Conservation (phyloP, 2,888 invertebrate genomes). For the Anorthoa munda region DNA sequence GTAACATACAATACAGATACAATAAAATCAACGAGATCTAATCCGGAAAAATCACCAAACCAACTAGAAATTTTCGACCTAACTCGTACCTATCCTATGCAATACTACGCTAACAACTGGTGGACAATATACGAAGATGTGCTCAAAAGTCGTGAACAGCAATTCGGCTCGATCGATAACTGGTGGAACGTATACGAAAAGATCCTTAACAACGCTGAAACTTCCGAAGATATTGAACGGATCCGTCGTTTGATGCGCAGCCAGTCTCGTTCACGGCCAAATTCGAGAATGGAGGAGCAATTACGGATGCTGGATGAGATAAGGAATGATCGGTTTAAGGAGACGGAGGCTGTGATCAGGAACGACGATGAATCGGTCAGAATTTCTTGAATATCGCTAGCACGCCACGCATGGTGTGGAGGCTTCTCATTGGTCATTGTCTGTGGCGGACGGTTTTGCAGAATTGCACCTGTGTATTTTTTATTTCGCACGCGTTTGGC, state of each 20-base stretch:
- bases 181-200: slow-evolving; percentile 89
- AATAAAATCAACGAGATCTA: slow-evolving; percentile 71
- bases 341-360: slow-evolving; percentile 80
- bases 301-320: slow-evolving; percentile 83
- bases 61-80: slow-evolving; percentile 84
- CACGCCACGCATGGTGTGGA: slow-evolving; percentile 70
- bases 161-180: slow-evolving; percentile 88
- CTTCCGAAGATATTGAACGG: slow-evolving; percentile 77
- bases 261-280: slow-evolving; percentile 75
- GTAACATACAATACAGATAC: slow-evolving; percentile 72
- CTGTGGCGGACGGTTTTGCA: slow-evolving; percentile 58
- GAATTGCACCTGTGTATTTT: slow-evolving; percentile 38
- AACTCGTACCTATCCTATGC: slow-evolving; percentile 83
- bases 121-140: slow-evolving; percentile 89
- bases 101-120: slow-evolving; percentile 90
- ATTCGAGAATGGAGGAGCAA: slow-evolving; percentile 85
- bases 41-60: slow-evolving; percentile 72
- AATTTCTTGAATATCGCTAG: slow-evolving; percentile 64
- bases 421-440: slow-evolving; percentile 64
- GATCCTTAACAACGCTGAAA: slow-evolving; percentile 78
- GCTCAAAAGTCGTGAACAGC: slow-evolving; percentile 83
- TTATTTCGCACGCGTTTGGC: slow-evolving; percentile 47
- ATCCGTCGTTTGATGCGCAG: slow-evolving; percentile 71
- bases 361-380: slow-evolving; percentile 87
- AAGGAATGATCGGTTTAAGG: slow-evolving; percentile 81